Conservation (phyloP, 2,888 invertebrate genomes). For the Papilio elwesi region DNA sequence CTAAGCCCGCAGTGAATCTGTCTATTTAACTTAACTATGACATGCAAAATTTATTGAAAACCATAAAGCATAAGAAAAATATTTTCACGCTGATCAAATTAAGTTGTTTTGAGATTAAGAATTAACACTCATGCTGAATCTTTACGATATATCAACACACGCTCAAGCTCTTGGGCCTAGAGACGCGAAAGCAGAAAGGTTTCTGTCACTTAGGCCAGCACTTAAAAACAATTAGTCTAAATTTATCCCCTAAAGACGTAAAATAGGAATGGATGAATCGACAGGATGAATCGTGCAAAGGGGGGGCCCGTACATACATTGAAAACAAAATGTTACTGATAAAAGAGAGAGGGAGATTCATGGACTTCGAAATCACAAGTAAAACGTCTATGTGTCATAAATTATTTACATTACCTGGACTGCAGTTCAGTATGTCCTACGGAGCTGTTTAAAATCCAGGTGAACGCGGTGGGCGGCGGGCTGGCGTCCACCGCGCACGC, state of each 20-base stretch:
- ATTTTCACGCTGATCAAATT: background rate
- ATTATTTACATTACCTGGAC: conserved; percentile 70
- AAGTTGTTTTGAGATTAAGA: background rate
- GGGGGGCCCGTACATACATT: too few species aligned
- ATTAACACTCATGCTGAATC: too few species aligned
- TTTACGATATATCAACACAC: too few species aligned
- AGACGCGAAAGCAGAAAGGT: too few species aligned
- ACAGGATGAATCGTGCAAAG: too few species aligned
- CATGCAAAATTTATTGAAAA: background rate
- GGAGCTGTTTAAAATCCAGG: conserved; percentile 96
- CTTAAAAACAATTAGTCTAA: too few species aligned
- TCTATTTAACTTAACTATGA: background rate
- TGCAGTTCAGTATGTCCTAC: conserved; percentile 92
- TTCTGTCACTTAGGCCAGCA: too few species aligned
- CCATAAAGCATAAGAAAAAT: background rate
- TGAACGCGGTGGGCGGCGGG: conserved; percentile 91
- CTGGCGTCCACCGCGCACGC: conserved; percentile 94
- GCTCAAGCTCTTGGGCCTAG: too few species aligned
- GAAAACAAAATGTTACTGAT: too few species aligned
- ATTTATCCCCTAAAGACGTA: too few species aligned
- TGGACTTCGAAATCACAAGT: background rate
- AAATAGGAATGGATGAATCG: too few species aligned
- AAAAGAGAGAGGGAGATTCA: background rate
- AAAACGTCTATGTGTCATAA: conserved; percentile 2
- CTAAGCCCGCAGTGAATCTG: background rate